Percentiles rank a stretch among this genome's conserved stretches.
These are phyloP conservation scores for Thymelicus sylvestris DNA, from an alignment of 2,888 invertebrate species.

Conservation along the genomic window DNA sequence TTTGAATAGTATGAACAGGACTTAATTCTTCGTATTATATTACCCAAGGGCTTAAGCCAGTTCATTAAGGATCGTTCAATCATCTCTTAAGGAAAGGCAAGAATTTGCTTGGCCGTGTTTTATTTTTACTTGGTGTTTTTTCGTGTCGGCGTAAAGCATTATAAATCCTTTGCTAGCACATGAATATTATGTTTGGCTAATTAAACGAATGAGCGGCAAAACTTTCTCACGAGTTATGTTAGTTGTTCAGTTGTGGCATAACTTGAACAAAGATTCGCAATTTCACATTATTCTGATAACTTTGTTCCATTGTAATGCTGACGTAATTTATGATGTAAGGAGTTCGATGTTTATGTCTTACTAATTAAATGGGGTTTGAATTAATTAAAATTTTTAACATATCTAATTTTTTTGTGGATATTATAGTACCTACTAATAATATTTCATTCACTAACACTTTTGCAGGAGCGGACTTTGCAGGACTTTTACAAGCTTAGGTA, in stretches of 20 bases:
- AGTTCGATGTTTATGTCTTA: not conserved
- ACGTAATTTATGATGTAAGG: not conserved
- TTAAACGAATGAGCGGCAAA: constrained; percentile 33
- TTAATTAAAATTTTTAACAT: not conserved
- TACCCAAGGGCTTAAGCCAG: constrained; percentile 68
- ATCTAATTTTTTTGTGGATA: no score
- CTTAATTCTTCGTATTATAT: constrained; percentile 63
- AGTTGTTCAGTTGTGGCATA: constrained; percentile 17
- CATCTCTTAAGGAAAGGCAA: constrained; percentile 63
- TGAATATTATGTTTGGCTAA: constrained; percentile 38
- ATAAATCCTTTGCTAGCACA: constrained; percentile 38
- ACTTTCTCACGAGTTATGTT: constrained; percentile 36
- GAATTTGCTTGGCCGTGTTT: constrained; percentile 45
- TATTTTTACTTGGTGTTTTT: constrained; percentile 47
- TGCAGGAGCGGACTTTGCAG: no score
- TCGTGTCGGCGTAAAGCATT: constrained; percentile 40
- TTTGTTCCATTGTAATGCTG: not conserved
- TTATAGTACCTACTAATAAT: not conserved
- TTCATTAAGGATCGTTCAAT: constrained; percentile 76
- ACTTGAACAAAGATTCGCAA: constrained; percentile 21
- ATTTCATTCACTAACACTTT: no score
- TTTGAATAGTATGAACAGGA: constrained; percentile 53
- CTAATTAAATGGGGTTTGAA: not conserved
- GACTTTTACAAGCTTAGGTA: no score
- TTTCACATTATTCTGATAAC: constrained; percentile 4